phyloP scores from a whole-genome alignment of 2,888 invertebrate species.

The Apotomis capreana region DNA sequence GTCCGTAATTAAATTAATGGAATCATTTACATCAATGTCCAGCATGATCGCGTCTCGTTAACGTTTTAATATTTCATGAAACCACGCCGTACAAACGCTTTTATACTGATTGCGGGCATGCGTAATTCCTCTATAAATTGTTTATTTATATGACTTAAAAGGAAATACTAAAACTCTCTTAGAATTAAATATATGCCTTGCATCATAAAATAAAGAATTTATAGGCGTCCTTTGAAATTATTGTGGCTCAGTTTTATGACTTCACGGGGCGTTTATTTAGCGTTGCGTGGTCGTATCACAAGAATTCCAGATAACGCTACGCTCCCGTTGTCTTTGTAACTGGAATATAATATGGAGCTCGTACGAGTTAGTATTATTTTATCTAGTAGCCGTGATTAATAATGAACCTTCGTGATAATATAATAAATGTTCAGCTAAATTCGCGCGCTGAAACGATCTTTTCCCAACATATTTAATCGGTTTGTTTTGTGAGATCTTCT shows the following conservation, averaged over 20 bases:
- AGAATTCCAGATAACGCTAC: conserved; percentile 66
- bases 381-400: conserved; percentile 39
- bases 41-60: conserved; percentile 61
- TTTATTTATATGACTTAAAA: conserved; percentile 74
- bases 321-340: conserved; percentile 61
- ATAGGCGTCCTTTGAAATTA: conserved; percentile 81
- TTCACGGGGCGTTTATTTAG: conserved; percentile 80
- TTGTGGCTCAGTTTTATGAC: conserved; percentile 79
- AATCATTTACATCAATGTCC: conserved; percentile 58
- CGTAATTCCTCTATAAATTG: conserved; percentile 73
- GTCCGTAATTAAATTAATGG: conserved; percentile 54
- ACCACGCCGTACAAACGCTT: conserved; percentile 57
- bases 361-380: conserved; percentile 44
- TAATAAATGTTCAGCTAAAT: background rate
- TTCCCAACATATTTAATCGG: background rate
- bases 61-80: conserved; percentile 58
- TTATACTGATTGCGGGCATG: conserved; percentile 67
- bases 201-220: conserved; percentile 82
- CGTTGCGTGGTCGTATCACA: conserved; percentile 72
- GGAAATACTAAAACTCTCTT: conserved; percentile 75
- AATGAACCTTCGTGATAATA: conserved; percentile 19
- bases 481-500: background rate
- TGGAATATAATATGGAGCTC: conserved; percentile 65
- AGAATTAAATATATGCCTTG: conserved; percentile 80
- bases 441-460: background rate